Evolutionary conservation across 37 sponge, comb jelly and placozoan species (phyloP), one percentile per base, ranked within the genome.

Genomic region (Beroe ovata): DNA sequence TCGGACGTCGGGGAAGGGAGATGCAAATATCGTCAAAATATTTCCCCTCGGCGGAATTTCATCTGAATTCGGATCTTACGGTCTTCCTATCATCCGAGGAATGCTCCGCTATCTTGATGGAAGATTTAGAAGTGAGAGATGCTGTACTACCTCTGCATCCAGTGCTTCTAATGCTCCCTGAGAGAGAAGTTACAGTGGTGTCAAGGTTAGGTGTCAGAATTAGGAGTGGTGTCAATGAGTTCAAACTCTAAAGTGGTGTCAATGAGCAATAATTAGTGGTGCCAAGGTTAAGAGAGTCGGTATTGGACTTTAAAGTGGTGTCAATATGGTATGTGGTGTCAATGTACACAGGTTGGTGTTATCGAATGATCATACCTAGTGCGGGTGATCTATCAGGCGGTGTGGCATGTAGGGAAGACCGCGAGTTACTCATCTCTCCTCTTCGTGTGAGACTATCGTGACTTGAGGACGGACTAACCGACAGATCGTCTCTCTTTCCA

Each of bases 111-210:
- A 66, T 32, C 69, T 30, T 66, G 42, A 42, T 36, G 28, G 84
- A 77, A 54, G 19, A 8, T n/a, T 23, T 39, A 20, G 84, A 77
- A 54, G 54, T 77, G 16, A 77, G 42, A 25, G 84, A 77, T 14
- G 84, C 28, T 16, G 54, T 77, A 36, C 84, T 77, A 3, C 84
- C 84, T 8, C 36, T 30, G 38, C 8, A 19, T 3, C 38, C 71
- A 69, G 26, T 29, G 3, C 54, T 47, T 47, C 54, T 47, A 16
- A 47, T 47, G 54, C 54, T 47, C 11, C 54, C 54, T 47, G 54
- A n/a, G n/a, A n/a, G n/a, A n/a, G n/a, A n/a, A n/a, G n/a, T n/a
- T n/a, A n/a, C n/a, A n/a, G n/a, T n/a, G n/a, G n/a, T n/a, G n/a
- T n/a, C n/a, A n/a, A n/a, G n/a, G n/a, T n/a, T n/a, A n/a, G n/a